Conservation (phyloP, 2,797 vertebrate genomes). For the Helarctos malayanus region DNA sequence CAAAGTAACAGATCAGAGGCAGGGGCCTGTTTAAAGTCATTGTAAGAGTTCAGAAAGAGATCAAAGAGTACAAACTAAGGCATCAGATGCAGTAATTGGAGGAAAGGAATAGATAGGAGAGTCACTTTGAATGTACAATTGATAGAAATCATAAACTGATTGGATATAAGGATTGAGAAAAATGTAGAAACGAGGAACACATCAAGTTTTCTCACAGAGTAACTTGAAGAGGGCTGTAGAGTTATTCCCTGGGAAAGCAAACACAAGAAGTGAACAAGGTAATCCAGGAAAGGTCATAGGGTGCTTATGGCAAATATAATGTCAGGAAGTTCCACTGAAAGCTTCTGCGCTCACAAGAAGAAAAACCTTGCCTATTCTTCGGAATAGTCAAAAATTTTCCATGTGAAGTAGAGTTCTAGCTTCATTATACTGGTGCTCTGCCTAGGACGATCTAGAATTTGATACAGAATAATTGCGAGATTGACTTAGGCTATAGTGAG, state of each 20-base stretch:
- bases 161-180: neutral
- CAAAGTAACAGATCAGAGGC: neutral
- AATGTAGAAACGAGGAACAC: neutral
- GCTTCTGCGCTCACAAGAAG: neutral
- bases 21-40: neutral
- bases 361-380: neutral
- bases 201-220: neutral
- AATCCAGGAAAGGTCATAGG: neutral
- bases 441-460: neutral
- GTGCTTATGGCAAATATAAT: neutral
- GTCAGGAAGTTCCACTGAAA: neutral
- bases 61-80: neutral
- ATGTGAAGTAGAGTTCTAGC: neutral
- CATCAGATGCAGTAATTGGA: neutral
- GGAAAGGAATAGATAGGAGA: neutral
- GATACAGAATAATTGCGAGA: neutral
- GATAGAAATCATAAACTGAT: neutral
- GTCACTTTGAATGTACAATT: neutral
- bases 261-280: neutral
- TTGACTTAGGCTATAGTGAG: neutral
- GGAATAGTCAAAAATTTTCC: neutral
- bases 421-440: neutral
- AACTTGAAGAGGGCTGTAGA: neutral
- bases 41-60: constrained; percentile 12
- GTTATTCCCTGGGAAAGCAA: neutral